A percentile compares a stretch with the other conserved stretches of the same genome.
Conservation (phyloP, 2,113 vertebrate genomes). For the Corvus moneduloides region DNA sequence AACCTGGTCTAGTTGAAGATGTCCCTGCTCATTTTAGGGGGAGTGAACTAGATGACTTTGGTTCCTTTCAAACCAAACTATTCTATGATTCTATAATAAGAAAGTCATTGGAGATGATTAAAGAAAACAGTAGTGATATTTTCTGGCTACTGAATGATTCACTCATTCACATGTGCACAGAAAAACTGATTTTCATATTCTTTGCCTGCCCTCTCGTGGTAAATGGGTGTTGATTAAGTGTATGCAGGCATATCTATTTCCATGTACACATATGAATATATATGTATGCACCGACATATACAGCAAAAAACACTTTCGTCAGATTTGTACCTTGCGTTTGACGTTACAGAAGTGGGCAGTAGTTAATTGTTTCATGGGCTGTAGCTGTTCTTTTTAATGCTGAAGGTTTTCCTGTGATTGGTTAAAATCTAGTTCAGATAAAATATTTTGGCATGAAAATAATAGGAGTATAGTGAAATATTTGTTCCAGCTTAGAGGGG, state of each 20-base stretch:
- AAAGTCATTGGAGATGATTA: background rate
- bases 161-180: rapidly evolving
- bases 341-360: background rate
- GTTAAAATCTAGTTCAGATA: background rate
- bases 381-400: background rate
- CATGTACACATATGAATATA: background rate
- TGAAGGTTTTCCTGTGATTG: background rate
- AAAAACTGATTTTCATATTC: background rate
- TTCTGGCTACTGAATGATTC: background rate
- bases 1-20: background rate
- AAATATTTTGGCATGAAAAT: background rate
- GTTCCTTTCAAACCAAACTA: background rate
- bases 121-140: background rate
- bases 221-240: background rate
- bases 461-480: background rate
- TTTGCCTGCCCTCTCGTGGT: conserved; percentile 61
- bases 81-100: background rate
- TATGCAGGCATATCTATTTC: background rate
- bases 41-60: background rate
- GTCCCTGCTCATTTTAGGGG: background rate
- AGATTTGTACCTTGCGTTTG: background rate
- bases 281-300: background rate
- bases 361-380: background rate
- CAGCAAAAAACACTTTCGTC: background rate
- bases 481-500: background rate